A percentile compares a stretch with the other conserved stretches of the same genome.
phyloP scores from a whole-genome alignment of 2,888 invertebrate genomes.

The Lasioglossum morio region DNA sequence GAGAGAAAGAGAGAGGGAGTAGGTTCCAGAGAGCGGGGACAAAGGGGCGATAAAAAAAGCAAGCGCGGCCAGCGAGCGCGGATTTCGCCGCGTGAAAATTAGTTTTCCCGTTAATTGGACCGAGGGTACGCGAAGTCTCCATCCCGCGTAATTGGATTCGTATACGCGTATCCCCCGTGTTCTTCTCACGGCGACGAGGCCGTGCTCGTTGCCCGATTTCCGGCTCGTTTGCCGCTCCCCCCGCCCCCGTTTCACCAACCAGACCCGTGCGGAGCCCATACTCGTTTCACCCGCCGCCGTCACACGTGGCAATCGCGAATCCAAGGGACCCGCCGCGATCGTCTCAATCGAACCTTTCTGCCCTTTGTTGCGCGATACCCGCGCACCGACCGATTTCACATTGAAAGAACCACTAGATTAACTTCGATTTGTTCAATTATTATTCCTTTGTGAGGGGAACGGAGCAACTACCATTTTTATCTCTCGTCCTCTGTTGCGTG shows the following conservation, averaged over 20 bases:
- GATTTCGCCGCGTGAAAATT: constrained; percentile 76
- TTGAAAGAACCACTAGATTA: neutral
- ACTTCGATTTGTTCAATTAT: neutral
- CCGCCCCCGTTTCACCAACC: neutral
- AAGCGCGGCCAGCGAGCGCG: constrained; percentile 37
- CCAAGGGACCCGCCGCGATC: neutral
- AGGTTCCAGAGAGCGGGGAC: constrained; percentile 20
- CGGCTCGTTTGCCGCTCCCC: constrained; percentile 43
- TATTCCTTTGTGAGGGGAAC: neutral
- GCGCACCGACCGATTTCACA: neutral
- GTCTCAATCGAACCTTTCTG: neutral
- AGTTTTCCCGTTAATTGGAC: constrained; percentile 82
- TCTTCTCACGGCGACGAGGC: constrained; percentile 29
- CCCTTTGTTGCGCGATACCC: neutral
- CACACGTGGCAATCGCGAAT: neutral
- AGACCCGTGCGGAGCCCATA: neutral
- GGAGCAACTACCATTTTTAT: neutral
- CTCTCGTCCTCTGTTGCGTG: no score
- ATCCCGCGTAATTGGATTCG: constrained; percentile 73
- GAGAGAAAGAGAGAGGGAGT: constrained; percentile 5
- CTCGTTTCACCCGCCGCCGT: neutral
- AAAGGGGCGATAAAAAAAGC: constrained; percentile 55
- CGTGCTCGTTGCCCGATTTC: constrained; percentile 52
- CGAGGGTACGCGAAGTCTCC: constrained; percentile 65
- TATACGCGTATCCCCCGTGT: constrained; percentile 52